Conservation (phyloP, 1,140 invertebrate genomes). For the Diprion similis region DNA sequence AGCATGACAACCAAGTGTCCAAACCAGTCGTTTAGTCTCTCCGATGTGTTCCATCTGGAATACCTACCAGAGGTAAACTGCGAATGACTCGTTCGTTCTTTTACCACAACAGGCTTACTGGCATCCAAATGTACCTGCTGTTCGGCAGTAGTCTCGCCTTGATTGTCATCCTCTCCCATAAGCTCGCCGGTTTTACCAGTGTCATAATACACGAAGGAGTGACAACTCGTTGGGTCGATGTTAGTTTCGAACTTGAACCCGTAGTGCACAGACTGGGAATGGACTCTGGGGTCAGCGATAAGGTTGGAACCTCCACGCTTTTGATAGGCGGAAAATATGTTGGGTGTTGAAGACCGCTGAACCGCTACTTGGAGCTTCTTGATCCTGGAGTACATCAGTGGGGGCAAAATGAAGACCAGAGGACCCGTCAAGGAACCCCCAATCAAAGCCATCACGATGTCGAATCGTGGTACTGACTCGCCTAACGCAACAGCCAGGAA, state of each 20-base stretch:
- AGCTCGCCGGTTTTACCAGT: conserved; percentile 34
- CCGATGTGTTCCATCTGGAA: conserved; percentile 25
- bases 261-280: conserved; percentile 44
- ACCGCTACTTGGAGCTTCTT: conserved; percentile 60
- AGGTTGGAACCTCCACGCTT: conserved; percentile 34
- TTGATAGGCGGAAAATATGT: conserved; percentile 39
- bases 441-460: conserved; percentile 87
- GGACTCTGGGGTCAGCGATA: conserved; percentile 45
- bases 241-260: conserved; percentile 35
- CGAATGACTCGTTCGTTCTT: not conserved
- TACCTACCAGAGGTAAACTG: not conserved
- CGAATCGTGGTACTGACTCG: conserved; percentile 85
- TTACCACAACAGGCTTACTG: not conserved
- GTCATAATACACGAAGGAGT: conserved; percentile 51
- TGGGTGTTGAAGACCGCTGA: conserved; percentile 30
- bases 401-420: conserved; percentile 84
- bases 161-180: conserved; percentile 27
- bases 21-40: conserved; percentile 49
- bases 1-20: conserved; percentile 62
- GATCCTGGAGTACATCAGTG: conserved; percentile 75
- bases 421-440: conserved; percentile 85
- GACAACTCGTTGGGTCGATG: conserved; percentile 27
- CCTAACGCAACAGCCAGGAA: conserved; percentile 77
- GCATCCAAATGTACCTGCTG: not conserved
- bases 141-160: not conserved